phyloP scores from a whole-genome alignment of 1,140 invertebrate genomes.

The Megalopta genalis region DNA sequence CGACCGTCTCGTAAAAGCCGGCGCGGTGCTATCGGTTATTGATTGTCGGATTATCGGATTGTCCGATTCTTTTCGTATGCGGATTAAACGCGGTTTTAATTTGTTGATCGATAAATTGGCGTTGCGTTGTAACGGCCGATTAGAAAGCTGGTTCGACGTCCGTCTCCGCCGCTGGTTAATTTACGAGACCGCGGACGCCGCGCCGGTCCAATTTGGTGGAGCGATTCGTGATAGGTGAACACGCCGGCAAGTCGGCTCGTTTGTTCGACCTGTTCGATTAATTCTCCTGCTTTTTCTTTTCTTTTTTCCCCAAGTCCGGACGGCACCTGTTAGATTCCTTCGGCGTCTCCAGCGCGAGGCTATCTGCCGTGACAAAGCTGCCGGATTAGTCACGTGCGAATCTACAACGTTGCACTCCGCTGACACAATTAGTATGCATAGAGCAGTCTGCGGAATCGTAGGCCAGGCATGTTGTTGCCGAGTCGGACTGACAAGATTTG shows the following conservation, averaged over 20 bases:
- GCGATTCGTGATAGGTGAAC: neutral
- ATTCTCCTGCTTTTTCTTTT: neutral
- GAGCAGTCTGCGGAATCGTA: neutral
- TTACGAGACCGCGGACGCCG: neutral
- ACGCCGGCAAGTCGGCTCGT: neutral
- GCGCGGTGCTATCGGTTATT: neutral
- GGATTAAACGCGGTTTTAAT: neutral
- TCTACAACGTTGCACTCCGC: slow-evolving; percentile 1
- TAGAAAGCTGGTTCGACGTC: neutral
- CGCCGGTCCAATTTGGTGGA: neutral
- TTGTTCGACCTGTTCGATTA: neutral
- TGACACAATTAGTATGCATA: slow-evolving; percentile 16
- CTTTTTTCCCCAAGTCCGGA: too few relatives aligned
- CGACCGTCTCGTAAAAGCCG: neutral
- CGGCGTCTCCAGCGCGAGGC: neutral
- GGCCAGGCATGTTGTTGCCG: neutral
- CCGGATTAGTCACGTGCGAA: neutral
- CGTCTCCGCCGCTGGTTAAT: neutral
- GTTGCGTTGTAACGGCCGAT: neutral
- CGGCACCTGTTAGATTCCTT: neutral
- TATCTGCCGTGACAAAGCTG: neutral
- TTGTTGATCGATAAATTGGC: slow-evolving; percentile 1
- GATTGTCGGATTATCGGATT: neutral
- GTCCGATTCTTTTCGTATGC: neutral
- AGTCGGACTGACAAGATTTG: neutral